Evolutionary conservation across 2,797 vertebrate species (phyloP), one percentile per base, ranked within the genome.

Genomic region (Dallia pectoralis): DNA sequence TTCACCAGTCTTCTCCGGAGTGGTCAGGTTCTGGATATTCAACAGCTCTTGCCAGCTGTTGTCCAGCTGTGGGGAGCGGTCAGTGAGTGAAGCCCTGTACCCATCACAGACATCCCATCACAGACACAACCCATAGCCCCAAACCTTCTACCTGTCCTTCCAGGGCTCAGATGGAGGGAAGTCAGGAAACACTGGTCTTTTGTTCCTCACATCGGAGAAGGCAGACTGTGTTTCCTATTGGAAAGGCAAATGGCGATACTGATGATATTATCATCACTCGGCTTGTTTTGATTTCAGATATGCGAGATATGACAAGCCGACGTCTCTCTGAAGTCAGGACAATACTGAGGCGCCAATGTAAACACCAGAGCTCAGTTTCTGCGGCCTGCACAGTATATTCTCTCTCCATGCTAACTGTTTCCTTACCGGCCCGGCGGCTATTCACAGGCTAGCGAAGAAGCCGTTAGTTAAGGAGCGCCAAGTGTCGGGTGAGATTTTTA

Each of bases 401-500:
- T 25, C n/a, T 56, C 53, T 14, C 53, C 22, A 9, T n/a, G 8
- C 40, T 4, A 11, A 25, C 25, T 9, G 9, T 59, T 59, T 22
- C 25, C n/a, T 56, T 56, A 19, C 51, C 25, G 53, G 25, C 12
- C 11, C 7, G 9, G 25, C 30, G 61, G 15, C 61, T 11, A 69
- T 68, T 19, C n/a, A 27, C 40, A 3, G 12, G 40, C 40, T 14
- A 14, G 40, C 11, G 47, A 49, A 65, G 56, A 69, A 69, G 67
- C 30, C 30, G 48, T 63, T 77, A 68, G 48, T 90, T 94, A 93
- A 94, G 90, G 91, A 93, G 94, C 40, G 94, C 40, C 93, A 93
- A 89, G 93, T 12, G 91, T 91, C 82, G 83, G 78, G 84, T 71
- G n/a, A 64, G 85, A 91, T 94, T 94, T n/a, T 95, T 95, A 94